Evolutionary conservation across 2,113 vertebrate species (phyloP).

Genomic region (Pituophis catenifer): DNA sequence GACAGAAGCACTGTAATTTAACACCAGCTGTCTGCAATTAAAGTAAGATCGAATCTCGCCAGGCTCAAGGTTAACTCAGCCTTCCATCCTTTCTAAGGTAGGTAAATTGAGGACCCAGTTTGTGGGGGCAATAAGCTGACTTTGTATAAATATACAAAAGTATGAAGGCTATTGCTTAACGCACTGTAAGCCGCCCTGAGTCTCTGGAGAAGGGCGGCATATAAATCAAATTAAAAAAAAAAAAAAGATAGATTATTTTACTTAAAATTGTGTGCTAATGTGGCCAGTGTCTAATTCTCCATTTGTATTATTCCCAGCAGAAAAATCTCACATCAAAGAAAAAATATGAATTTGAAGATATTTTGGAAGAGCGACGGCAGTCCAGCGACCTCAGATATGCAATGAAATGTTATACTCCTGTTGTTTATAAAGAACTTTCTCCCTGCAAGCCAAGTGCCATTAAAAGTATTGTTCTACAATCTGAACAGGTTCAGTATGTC

Average conservation of each 20-base stretch:
- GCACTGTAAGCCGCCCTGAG: no score
- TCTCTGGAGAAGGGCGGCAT: no score
- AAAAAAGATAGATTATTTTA: background rate
- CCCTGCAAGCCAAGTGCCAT: conserved; percentile 80
- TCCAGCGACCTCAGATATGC: conserved; percentile 93
- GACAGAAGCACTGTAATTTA: no score
- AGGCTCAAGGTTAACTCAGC: no score
- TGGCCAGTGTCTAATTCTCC: conserved; percentile 38
- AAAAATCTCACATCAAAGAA: conserved; percentile 84
- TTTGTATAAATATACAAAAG: no score
- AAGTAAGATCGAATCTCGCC: no score
- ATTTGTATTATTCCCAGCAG: conserved; percentile 65
- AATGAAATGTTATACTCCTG: conserved; percentile 85
- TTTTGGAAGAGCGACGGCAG: conserved; percentile 87
- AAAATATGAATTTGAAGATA: conserved; percentile 92
- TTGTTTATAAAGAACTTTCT: conserved; percentile 82
- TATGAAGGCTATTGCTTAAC: no score
- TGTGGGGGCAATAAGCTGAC: no score
- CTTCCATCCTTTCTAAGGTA: no score
- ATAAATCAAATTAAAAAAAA: no score
- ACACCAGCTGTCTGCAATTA: no score
- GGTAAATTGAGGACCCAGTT: no score
- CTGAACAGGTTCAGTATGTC: conserved; percentile 83
- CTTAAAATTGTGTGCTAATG: background rate
- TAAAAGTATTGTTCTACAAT: conserved; percentile 82